These are phyloP conservation scores for Sebastes matsubarae DNA, from an alignment of 2,797 vertebrate genomes.

Conservation along the genomic window DNA sequence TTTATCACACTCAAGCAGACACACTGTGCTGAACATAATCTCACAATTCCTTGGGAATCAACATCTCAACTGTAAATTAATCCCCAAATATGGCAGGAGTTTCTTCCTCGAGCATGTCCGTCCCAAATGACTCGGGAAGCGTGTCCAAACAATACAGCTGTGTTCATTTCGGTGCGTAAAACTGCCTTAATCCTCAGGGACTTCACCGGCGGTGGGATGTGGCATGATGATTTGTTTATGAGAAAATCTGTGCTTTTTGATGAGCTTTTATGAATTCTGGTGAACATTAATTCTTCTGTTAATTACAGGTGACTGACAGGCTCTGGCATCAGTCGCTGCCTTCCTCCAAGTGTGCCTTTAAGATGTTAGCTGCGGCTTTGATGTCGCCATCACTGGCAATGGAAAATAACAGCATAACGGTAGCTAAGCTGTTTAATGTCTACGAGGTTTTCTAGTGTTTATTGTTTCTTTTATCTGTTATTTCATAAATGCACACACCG, in stretches of 20 bases:
- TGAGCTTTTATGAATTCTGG: neutral
- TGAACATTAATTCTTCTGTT: slow-evolving; percentile 8
- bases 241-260: slow-evolving; percentile 16
- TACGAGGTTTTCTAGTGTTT: neutral
- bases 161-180: slow-evolving; percentile 30
- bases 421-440: neutral
- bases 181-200: slow-evolving; percentile 21
- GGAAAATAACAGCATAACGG: neutral
- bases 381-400: neutral
- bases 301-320: slow-evolving; percentile 16
- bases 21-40: slow-evolving; percentile 57
- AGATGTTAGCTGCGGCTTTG: neutral
- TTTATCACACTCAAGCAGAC: slow-evolving; percentile 72
- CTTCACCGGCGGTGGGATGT: neutral
- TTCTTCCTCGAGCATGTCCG: slow-evolving; percentile 30
- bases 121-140: slow-evolving; percentile 31
- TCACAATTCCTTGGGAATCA: slow-evolving; percentile 62
- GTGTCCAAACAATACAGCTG: slow-evolving; percentile 33
- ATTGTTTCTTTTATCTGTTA: neutral
- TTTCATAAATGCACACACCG: neutral
- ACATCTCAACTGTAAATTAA: slow-evolving; percentile 68
- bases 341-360: neutral
- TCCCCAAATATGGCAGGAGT: slow-evolving; percentile 59
- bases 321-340: neutral
- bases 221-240: slow-evolving; percentile 6